phyloP scores from a whole-genome alignment of 1,140 invertebrate species.

The Drosophila dunni region DNA sequence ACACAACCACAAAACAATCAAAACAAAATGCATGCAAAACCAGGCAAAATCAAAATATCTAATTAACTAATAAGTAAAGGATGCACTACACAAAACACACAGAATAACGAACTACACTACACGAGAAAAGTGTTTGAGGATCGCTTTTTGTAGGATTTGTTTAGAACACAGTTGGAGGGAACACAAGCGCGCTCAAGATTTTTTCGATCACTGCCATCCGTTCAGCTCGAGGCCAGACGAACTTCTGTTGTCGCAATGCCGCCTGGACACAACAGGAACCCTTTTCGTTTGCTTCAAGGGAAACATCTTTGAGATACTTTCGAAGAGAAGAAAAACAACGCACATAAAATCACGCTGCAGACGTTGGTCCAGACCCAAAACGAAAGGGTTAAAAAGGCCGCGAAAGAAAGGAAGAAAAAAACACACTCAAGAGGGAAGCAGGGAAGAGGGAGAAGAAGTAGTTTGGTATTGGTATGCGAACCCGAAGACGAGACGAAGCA shows the following conservation, averaged over 20 bases:
- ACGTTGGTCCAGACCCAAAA: slow-evolving; percentile 16
- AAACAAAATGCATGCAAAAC: slow-evolving; percentile 67
- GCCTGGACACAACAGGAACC: slow-evolving; percentile 63
- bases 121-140: slow-evolving; percentile 1
- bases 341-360: slow-evolving; percentile 67
- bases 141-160: slow-evolving; percentile 1
- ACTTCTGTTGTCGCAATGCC: slow-evolving; percentile 64
- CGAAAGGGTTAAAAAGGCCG: slow-evolving; percentile 66
- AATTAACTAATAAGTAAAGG: slow-evolving; percentile 11
- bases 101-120: slow-evolving; percentile 35
- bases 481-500: slow-evolving; percentile 16
- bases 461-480: slow-evolving; percentile 30
- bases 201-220: slow-evolving; percentile 68
- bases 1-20: slow-evolving; percentile 61
- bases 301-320: slow-evolving; percentile 58
- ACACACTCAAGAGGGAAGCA: slow-evolving; percentile 12
- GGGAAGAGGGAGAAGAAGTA: slow-evolving; percentile 5
- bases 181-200: slow-evolving; percentile 48
- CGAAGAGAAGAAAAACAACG: slow-evolving; percentile 58
- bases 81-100: slow-evolving; percentile 22
- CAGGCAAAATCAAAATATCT: slow-evolving; percentile 6
- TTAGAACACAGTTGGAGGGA: slow-evolving; percentile 15
- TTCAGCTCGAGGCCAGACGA: slow-evolving; percentile 81
- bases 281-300: slow-evolving; percentile 75
- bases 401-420: slow-evolving; percentile 25